A percentile compares a stretch with the other conserved stretches of the same genome.
These are phyloP conservation scores for Meghimatium bilineatum DNA, from an alignment of 2,888 invertebrate genomes.

Conservation along the genomic window DNA sequence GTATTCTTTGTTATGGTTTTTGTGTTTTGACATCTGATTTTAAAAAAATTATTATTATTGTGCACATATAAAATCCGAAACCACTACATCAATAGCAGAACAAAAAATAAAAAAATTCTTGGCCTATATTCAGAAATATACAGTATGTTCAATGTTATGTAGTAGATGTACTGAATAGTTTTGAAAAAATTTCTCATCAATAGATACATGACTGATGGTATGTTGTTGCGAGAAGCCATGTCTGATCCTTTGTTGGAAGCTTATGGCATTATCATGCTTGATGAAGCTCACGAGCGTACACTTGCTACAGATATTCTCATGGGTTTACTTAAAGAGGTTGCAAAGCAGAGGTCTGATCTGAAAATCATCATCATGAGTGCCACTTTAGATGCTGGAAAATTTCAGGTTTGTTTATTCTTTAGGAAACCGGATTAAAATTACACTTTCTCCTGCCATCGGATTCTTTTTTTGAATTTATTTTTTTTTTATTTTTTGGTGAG, in stretches of 20 bases:
- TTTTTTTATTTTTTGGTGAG: no score
- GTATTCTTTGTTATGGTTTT: no score
- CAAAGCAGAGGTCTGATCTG: conserved; percentile 92
- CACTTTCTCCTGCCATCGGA: no score
- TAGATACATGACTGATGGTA: conserved; percentile 99
- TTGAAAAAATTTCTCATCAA: not conserved
- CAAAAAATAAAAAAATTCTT: no score
- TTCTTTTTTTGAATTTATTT: no score
- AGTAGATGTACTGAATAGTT: not conserved
- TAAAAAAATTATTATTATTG: no score
- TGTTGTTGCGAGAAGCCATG: conserved; percentile 99
- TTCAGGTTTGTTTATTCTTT: conserved; percentile 83
- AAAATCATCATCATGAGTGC: conserved; percentile 99
- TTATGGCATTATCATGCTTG: conserved; percentile 95
- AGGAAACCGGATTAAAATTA: no score
- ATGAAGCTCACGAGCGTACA: conserved; percentile 99
- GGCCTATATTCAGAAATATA: no score
- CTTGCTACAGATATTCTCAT: conserved; percentile 98
- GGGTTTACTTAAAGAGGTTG: conserved; percentile 97
- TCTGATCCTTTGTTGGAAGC: conserved; percentile 97
- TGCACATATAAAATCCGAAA: no score
- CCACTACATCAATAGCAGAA: no score
- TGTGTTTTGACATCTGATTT: no score
- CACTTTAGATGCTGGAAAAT: conserved; percentile 98
- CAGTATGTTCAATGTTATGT: no score